These are phyloP conservation scores for Drosophila histrio DNA, from an alignment of 2,888 invertebrate species.

Conservation along the genomic window DNA sequence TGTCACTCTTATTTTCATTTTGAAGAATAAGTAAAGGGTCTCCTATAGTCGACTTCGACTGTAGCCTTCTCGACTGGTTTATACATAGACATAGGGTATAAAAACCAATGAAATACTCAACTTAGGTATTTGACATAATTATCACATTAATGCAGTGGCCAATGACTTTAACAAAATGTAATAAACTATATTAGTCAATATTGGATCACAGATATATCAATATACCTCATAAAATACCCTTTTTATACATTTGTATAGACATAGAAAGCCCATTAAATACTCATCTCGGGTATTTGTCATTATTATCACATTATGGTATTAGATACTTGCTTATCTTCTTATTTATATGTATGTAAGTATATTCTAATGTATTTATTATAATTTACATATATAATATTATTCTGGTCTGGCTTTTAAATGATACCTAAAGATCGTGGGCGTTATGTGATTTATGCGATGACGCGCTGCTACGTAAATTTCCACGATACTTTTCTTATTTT, in stretches of 20 bases:
- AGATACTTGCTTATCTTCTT: background rate
- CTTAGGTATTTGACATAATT: background rate
- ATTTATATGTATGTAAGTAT: background rate
- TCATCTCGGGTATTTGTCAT: background rate
- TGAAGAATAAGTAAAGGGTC: too few relatives aligned
- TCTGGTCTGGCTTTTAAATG: slow-evolving; percentile 39
- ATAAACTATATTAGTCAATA: background rate
- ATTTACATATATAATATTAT: slow-evolving; percentile 14
- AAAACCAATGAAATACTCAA: background rate
- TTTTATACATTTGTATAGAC: background rate
- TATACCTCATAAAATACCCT: too few relatives aligned
- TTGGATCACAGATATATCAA: background rate
- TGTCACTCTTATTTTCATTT: too few relatives aligned
- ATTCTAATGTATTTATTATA: background rate
- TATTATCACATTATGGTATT: background rate
- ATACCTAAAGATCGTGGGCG: slow-evolving; percentile 50
- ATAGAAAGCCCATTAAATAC: background rate
- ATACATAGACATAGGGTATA: background rate
- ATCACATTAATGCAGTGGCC: background rate
- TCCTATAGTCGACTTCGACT: too few relatives aligned
- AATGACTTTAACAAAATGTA: background rate
- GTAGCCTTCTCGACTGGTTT: too few relatives aligned
- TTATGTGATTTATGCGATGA: slow-evolving; percentile 64
- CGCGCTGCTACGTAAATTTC: slow-evolving; percentile 39
- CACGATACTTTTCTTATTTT: slow-evolving; percentile 4